These are phyloP conservation scores for Salvator merianae DNA, from an alignment of 2,113 vertebrate species.

Conservation along the genomic window DNA sequence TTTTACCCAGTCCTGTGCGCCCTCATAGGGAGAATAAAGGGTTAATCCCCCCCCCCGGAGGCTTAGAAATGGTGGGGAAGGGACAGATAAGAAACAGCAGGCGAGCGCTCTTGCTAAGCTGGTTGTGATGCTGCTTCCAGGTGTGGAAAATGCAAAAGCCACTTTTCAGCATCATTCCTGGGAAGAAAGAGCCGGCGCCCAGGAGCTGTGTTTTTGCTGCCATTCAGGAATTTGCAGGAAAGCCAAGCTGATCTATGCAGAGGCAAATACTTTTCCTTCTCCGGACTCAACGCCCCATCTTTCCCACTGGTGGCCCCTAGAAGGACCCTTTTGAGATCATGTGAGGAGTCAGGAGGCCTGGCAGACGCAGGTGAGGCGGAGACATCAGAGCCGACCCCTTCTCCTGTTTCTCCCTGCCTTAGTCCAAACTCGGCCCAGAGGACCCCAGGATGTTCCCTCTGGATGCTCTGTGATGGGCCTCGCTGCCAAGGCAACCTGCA, in stretches of 20 bases:
- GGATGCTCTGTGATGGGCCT: neutral
- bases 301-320: neutral
- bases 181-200: neutral
- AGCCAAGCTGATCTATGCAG: neutral
- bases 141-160: neutral
- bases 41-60: too few relatives aligned
- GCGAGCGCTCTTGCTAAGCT: too few relatives aligned
- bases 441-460: neutral
- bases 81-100: neutral
- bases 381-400: too few relatives aligned
- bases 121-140: neutral
- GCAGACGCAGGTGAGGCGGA: neutral
- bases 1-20: too few relatives aligned
- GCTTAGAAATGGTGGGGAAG: too few relatives aligned
- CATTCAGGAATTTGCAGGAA: neutral
- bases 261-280: neutral
- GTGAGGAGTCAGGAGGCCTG: neutral
- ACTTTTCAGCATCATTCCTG: neutral
- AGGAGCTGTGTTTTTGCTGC: neutral
- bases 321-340: neutral
- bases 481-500: too few relatives aligned
- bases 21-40: neutral
- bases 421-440: neutral
- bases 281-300: neutral
- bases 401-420: too few relatives aligned